phyloP scores from a whole-genome alignment of 2,113 vertebrate genomes.

The Colistium nudipinnis region DNA sequence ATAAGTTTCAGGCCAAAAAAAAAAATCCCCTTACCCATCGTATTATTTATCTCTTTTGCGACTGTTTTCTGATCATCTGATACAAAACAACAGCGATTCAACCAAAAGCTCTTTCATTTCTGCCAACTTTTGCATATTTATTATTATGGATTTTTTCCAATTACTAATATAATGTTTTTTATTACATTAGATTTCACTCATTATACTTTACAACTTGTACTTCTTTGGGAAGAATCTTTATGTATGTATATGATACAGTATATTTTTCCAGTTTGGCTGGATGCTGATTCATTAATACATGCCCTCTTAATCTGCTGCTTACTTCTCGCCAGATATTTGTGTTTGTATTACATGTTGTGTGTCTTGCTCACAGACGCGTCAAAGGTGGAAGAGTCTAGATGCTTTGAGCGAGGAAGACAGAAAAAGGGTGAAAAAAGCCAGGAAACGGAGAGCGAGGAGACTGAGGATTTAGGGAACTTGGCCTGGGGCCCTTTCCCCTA shows the following conservation, averaged over 20 bases:
- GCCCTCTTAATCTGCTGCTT: not conserved
- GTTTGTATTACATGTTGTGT: not conserved
- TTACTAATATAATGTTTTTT: too few species aligned
- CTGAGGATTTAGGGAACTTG: constrained; percentile 52
- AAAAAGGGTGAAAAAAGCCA: not conserved
- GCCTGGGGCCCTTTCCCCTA: constrained; percentile 81
- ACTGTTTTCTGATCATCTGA: constrained; percentile 29
- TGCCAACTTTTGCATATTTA: too few species aligned
- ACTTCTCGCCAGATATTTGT: not conserved
- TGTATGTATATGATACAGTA: too few species aligned
- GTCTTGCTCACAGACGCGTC: constrained; percentile 11
- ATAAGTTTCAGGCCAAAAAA: not conserved
- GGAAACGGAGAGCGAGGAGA: constrained; percentile 1
- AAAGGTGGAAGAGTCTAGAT: constrained; percentile 9
- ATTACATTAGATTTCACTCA: too few species aligned
- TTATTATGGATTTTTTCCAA: too few species aligned
- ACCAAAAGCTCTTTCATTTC: constrained; percentile 34
- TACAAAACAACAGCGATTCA: constrained; percentile 28
- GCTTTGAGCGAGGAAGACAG: not conserved
- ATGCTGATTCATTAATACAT: constrained; percentile 27
- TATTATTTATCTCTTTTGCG: constrained; percentile 19
- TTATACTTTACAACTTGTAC: too few species aligned
- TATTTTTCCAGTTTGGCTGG: constrained; percentile 4
- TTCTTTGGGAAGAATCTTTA: too few species aligned
- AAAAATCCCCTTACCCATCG: constrained; percentile 22